Conservation (phyloP, 2,797 vertebrate species). For the Avahi laniger region DNA sequence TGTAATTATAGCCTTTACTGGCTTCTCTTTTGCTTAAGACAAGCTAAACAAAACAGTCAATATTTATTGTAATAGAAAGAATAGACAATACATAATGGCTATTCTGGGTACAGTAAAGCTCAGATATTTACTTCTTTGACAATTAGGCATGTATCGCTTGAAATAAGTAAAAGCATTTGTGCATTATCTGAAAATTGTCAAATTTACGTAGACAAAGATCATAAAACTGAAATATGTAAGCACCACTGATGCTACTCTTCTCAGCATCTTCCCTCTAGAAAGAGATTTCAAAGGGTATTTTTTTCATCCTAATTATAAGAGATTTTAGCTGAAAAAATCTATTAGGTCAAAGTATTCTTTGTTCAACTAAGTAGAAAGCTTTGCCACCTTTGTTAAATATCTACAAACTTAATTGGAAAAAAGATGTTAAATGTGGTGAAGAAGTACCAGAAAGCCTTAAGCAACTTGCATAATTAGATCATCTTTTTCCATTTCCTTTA, state of each 20-base stretch:
- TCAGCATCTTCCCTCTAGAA: slow-evolving; percentile 5
- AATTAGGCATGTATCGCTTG: slow-evolving; percentile 65
- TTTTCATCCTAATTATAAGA: slow-evolving; percentile 54
- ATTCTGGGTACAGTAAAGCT: slow-evolving; percentile 59
- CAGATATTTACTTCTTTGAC: slow-evolving; percentile 65
- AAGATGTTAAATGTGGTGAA: slow-evolving; percentile 29
- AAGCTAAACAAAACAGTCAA: slow-evolving; percentile 67
- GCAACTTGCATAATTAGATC: slow-evolving; percentile 40
- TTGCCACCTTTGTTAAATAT: slow-evolving; percentile 59
- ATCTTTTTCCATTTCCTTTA: slow-evolving; percentile 3
- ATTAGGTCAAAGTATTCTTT: slow-evolving; percentile 37
- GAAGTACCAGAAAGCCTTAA: slow-evolving; percentile 55
- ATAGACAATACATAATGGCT: slow-evolving; percentile 66
- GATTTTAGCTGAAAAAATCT: slow-evolving; percentile 51
- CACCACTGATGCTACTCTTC: background rate
- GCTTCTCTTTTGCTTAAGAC: slow-evolving; percentile 76
- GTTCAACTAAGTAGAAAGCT: slow-evolving; percentile 55
- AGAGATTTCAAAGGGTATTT: background rate
- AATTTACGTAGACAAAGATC: slow-evolving; percentile 59
- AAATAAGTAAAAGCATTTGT: slow-evolving; percentile 64
- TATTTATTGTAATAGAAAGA: slow-evolving; percentile 76
- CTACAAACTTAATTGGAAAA: slow-evolving; percentile 63
- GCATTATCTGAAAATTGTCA: slow-evolving; percentile 64
- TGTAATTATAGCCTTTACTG: slow-evolving; percentile 70
- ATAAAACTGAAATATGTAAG: slow-evolving; percentile 57